A percentile compares a stretch with the other conserved stretches of the same genome.
phyloP scores from a whole-genome alignment of 2,113 vertebrate species.

The Hemiscyllium ocellatum region DNA sequence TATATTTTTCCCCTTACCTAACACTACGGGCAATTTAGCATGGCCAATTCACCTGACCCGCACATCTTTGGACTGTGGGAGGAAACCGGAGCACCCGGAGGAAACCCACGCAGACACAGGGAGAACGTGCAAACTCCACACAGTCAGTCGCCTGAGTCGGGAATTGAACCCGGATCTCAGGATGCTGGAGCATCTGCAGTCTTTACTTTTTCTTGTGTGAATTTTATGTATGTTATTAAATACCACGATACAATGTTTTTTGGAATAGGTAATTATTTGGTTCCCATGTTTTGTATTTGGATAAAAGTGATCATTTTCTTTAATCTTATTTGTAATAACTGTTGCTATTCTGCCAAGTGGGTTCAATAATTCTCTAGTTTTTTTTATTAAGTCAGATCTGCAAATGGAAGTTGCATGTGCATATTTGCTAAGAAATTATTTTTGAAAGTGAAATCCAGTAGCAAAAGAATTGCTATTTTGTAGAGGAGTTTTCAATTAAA shows the following conservation, averaged over 20 bases:
- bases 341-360: background rate
- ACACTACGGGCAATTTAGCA: too few relatives aligned
- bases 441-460: background rate
- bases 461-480: background rate
- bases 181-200: too few relatives aligned
- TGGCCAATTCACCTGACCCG: too few relatives aligned
- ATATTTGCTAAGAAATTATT: background rate
- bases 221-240: slow-evolving; percentile 10
- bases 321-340: background rate
- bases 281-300: background rate
- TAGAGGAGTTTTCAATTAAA: background rate
- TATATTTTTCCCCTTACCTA: too few relatives aligned
- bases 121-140: too few relatives aligned
- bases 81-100: too few relatives aligned
- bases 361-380: background rate
- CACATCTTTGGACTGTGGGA: too few relatives aligned
- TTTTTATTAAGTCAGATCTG: background rate
- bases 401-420: background rate
- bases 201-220: background rate
- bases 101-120: too few relatives aligned
- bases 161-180: too few relatives aligned
- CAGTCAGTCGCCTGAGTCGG: too few relatives aligned
- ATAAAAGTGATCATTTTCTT: background rate
- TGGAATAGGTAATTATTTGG: background rate
- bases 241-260: background rate